Percentiles rank a stretch among this genome's conserved stretches.
phyloP scores from a whole-genome alignment of 2,888 invertebrate species.

The Poecilobothrus nobilitatus region DNA sequence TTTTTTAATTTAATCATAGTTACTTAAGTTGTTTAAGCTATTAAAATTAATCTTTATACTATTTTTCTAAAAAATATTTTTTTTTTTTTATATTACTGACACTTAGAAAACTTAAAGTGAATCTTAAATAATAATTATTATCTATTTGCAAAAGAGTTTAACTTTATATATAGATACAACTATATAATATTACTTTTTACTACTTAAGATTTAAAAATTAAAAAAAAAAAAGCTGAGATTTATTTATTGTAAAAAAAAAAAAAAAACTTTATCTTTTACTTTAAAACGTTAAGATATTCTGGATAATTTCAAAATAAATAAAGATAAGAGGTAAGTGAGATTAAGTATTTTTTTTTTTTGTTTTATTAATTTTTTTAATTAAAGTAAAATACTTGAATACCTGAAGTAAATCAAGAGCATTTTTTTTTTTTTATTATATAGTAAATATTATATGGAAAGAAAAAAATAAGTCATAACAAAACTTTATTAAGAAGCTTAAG shows the following conservation, averaged over 20 bases:
- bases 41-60: background rate
- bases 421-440: too few species aligned
- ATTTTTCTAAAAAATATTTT: background rate
- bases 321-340: background rate
- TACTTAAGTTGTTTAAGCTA: constrained; percentile 2
- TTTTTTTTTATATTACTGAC: background rate
- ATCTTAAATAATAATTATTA: background rate
- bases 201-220: background rate
- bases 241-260: too few species aligned
- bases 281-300: background rate
- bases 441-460: too few species aligned
- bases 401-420: background rate
- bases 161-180: background rate
- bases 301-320: constrained; percentile 1
- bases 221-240: background rate
- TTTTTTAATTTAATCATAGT: background rate
- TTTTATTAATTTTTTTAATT: constrained; percentile 4
- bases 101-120: background rate
- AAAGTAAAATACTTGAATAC: background rate
- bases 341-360: background rate
- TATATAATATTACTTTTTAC: background rate
- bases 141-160: background rate
- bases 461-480: background rate
- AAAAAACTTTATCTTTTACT: background rate
- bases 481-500: background rate